phyloP scores from a whole-genome alignment of 1,140 invertebrate species.

The Drosophila burlai region DNA sequence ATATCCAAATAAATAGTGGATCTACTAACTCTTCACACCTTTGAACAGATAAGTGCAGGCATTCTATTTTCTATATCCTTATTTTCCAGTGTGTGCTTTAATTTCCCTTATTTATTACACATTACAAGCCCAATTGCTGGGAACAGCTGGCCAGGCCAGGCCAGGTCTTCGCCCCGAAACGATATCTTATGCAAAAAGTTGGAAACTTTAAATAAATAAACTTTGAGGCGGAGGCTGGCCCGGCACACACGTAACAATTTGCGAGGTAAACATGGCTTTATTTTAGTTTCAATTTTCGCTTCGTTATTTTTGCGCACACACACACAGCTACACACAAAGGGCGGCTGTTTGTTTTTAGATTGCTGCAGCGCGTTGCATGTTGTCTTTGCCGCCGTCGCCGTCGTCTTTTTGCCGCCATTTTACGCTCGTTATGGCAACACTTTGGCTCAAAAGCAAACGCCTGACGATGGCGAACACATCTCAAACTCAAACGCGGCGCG shows the following conservation, averaged over 20 bases:
- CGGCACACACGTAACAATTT: slow-evolving; percentile 72
- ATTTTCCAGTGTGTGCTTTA: slow-evolving; percentile 44
- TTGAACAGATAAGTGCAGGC: too few relatives aligned
- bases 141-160: slow-evolving; percentile 9
- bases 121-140: slow-evolving; percentile 54
- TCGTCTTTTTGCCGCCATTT: slow-evolving; percentile 80
- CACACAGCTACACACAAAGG: slow-evolving; percentile 20
- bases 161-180: slow-evolving; percentile 34
- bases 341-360: slow-evolving; percentile 75
- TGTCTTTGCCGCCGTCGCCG: slow-evolving; percentile 57
- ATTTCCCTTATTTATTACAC: slow-evolving; percentile 71
- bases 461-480: slow-evolving; percentile 52
- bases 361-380: slow-evolving; percentile 57
- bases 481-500: slow-evolving; percentile 77
- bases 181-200: slow-evolving; percentile 74
- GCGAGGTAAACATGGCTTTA: slow-evolving; percentile 80
- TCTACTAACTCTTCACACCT: neutral
- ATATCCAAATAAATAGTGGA: neutral
- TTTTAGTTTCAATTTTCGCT: slow-evolving; percentile 84
- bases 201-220: slow-evolving; percentile 82
- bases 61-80: too few relatives aligned
- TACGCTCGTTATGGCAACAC: slow-evolving; percentile 83
- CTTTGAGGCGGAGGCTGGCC: slow-evolving; percentile 51
- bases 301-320: slow-evolving; percentile 73
- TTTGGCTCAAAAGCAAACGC: slow-evolving; percentile 82